A percentile compares a stretch with the other conserved stretches of the same genome.
phyloP scores from a whole-genome alignment of 2,797 vertebrate species.

The Oryzias sinensis region DNA sequence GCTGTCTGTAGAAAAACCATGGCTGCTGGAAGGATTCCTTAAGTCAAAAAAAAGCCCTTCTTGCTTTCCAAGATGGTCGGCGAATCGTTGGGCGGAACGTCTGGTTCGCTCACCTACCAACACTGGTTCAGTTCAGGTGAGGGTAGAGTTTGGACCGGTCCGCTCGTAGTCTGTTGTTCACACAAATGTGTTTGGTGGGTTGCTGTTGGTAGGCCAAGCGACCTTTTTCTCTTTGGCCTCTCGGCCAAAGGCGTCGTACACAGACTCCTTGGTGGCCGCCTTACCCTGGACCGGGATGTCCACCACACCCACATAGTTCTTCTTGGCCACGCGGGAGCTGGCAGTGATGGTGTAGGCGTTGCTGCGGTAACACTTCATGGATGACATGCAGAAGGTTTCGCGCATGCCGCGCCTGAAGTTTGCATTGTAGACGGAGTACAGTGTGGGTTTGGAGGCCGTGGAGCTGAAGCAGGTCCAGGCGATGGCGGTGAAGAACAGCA shows the following conservation, averaged over 20 bases:
- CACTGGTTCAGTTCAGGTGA: constrained; percentile 9
- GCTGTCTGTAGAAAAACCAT: constrained; percentile 31
- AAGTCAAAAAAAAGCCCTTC: constrained; percentile 47
- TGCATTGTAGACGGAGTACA: constrained; percentile 89
- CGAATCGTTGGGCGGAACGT: not conserved
- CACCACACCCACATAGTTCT: constrained; percentile 91
- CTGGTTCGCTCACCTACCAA: constrained; percentile 8
- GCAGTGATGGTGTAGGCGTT: constrained; percentile 96
- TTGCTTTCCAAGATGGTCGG: constrained; percentile 25
- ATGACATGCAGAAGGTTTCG: constrained; percentile 96
- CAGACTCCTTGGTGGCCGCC: constrained; percentile 81
- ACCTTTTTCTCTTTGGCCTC: constrained; percentile 92
- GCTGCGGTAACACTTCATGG: constrained; percentile 96
- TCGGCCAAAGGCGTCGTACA: constrained; percentile 87
- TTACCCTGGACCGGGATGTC: constrained; percentile 83
- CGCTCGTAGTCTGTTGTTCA: constrained; percentile 49
- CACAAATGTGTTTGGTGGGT: constrained; percentile 92
- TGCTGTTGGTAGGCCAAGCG: constrained; percentile 90
- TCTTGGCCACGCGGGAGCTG: constrained; percentile 92
- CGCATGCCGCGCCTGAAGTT: constrained; percentile 93
- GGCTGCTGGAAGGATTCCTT: constrained; percentile 18
- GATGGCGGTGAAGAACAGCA: constrained; percentile 82
- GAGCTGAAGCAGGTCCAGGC: constrained; percentile 90
- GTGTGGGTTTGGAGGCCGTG: constrained; percentile 87
- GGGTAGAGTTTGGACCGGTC: not conserved